Evolutionary conservation across 2,113 vertebrate genomes (phyloP), one percentile per base, ranked within the genome.

Genomic region (Vireo altiloquus): DNA sequence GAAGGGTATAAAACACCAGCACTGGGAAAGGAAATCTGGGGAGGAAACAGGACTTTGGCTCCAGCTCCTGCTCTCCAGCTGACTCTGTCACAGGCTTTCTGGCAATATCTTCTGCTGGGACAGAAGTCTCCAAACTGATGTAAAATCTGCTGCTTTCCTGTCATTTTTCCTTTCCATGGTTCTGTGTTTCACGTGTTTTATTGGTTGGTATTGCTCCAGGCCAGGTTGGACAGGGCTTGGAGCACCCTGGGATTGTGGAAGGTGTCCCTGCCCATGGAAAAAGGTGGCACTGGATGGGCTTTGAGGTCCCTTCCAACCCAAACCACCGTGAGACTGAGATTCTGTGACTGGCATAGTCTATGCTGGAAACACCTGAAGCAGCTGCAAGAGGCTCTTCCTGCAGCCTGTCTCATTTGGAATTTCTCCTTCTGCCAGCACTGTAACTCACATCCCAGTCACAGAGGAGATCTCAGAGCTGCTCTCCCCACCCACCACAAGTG

Each of bases 121-220:
- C 39, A 72, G 13, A 59, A 15, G 14, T 46, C 21, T 21, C 15
- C 16, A 50, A 30, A 27, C 2, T 63, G 40, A 6, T 33, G 23
- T 27, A 56, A 50, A 60, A 66, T 39, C 28, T 52, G n/a, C 50
- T 40, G 15, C 5, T 74, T 60, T 77, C 31, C 23, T 57, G 22
- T 14, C 7, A 17, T 44, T 66, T 24, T 1, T 28, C 25, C 47
- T 59, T 35, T 11, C 15, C 9, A 5, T 10, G 31, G n/a, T 2
- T 19, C 20, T 53, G 10, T 30, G 11, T 10, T 66, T 4, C 14
- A 12, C 0, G 0, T 10, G 18, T 27, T 54, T 79, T 37, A 33
- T 40, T 4, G 4, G 11, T 15, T 65, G 52, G 13, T 33, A 9
- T 56, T 42, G 30, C 46, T 40, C n/a, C n/a, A 25, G 39, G 16